Conservation (phyloP, 1,140 invertebrate genomes). For the Lucilia sericata region DNA sequence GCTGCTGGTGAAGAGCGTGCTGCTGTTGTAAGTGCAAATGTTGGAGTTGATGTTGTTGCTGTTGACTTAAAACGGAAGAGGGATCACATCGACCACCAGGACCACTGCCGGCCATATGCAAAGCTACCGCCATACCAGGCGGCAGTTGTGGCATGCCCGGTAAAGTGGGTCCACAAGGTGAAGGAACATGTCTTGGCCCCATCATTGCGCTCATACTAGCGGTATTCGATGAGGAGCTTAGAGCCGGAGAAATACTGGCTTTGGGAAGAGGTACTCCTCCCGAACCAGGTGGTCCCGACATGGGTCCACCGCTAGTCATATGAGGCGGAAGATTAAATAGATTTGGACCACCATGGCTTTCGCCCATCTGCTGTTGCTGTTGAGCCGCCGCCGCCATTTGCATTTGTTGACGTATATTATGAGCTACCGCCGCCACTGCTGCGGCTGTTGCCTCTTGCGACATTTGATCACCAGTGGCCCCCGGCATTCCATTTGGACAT, state of each 20-base stretch:
- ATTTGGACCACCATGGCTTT: constrained; percentile 63
- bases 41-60: constrained; percentile 62
- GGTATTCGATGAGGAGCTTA: constrained; percentile 61
- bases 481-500: constrained; percentile 49
- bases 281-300: constrained; percentile 64
- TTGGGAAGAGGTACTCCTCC: constrained; percentile 64
- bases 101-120: constrained; percentile 47
- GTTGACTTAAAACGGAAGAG: constrained; percentile 69
- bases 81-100: constrained; percentile 52
- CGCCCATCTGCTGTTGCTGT: constrained; percentile 69
- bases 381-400: constrained; percentile 77
- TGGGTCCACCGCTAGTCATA: constrained; percentile 60
- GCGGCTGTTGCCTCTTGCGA: constrained; percentile 65
- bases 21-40: constrained; percentile 57
- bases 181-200: constrained; percentile 62
- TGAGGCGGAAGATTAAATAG: constrained; percentile 66
- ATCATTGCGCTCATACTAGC: constrained; percentile 45
- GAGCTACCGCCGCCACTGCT: constrained; percentile 68
- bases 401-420: constrained; percentile 79
- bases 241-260: constrained; percentile 61
- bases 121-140: constrained; percentile 64
- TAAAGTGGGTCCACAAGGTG: constrained; percentile 54
- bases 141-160: constrained; percentile 59
- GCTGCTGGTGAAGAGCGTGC: constrained; percentile 61
- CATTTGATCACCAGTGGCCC: constrained; percentile 59